phyloP scores from a whole-genome alignment of 2,113 vertebrate species.

The Eolophus roseicapilla region DNA sequence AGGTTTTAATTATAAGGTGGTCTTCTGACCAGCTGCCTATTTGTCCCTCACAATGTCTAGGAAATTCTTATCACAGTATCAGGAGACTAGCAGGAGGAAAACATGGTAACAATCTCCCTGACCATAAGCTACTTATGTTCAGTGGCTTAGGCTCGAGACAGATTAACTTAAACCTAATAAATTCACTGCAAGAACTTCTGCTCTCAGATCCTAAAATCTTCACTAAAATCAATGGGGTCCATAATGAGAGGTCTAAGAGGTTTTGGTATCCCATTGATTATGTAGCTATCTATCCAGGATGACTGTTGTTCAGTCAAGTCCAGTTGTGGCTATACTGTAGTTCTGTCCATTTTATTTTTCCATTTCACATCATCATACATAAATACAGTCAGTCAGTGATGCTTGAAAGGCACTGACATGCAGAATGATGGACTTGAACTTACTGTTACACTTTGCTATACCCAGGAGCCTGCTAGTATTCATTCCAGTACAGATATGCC shows the following conservation, averaged over 20 bases:
- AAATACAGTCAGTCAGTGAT: background rate
- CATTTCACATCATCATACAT: background rate
- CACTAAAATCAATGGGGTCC: background rate
- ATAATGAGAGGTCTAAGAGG: background rate
- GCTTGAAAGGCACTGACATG: background rate
- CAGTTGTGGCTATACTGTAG: background rate
- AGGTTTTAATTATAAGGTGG: background rate
- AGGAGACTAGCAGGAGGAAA: background rate
- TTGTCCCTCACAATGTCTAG: background rate
- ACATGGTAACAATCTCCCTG: background rate
- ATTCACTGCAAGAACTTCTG: background rate
- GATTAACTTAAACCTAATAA: background rate
- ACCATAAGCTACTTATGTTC: background rate
- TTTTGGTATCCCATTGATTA: background rate
- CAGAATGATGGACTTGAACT: background rate
- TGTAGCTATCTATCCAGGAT: background rate
- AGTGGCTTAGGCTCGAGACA: background rate
- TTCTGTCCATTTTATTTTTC: background rate
- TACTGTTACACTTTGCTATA: background rate
- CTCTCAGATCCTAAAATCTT: background rate
- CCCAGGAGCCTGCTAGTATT: background rate
- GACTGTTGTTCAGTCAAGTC: background rate
- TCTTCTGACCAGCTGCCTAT: background rate
- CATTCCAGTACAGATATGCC: background rate
- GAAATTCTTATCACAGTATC: background rate